Conservation (phyloP, 2,888 invertebrate genomes). For the Nephrotoma appendiculata region DNA sequence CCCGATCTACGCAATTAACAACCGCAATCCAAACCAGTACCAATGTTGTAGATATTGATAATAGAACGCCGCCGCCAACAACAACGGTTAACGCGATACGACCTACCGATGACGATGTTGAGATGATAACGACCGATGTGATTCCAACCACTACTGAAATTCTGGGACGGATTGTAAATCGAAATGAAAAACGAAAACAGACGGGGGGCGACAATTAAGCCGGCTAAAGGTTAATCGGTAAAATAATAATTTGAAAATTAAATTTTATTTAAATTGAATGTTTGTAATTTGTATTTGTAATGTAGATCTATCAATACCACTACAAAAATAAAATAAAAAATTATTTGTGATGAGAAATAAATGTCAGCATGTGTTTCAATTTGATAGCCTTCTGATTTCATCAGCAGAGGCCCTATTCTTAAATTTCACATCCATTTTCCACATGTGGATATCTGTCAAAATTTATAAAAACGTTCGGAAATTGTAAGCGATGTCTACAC, state of each 20-base stretch:
- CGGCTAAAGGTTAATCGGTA: not conserved
- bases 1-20: not conserved
- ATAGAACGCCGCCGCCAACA: not conserved
- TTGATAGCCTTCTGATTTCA: no score
- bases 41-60: not conserved
- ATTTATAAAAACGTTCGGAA: no score
- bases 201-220: not conserved
- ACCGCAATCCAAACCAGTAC: not conserved
- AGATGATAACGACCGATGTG: not conserved
- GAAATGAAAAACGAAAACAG: not conserved
- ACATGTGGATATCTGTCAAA: no score
- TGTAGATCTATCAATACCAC: no score
- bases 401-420: no score
- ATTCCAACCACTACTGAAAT: not conserved
- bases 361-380: not conserved
- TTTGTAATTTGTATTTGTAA: no score
- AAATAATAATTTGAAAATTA: not conserved
- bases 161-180: not conserved
- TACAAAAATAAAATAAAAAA: not conserved
- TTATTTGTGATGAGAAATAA: not conserved
- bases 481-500: no score
- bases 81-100: not conserved
- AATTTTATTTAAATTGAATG: no score
- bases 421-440: no score
- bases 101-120: not conserved